Percentiles rank a stretch among this genome's conserved stretches.
Conservation (phyloP, 2,113 vertebrate genomes). For the Sylvicapra grimmia region DNA sequence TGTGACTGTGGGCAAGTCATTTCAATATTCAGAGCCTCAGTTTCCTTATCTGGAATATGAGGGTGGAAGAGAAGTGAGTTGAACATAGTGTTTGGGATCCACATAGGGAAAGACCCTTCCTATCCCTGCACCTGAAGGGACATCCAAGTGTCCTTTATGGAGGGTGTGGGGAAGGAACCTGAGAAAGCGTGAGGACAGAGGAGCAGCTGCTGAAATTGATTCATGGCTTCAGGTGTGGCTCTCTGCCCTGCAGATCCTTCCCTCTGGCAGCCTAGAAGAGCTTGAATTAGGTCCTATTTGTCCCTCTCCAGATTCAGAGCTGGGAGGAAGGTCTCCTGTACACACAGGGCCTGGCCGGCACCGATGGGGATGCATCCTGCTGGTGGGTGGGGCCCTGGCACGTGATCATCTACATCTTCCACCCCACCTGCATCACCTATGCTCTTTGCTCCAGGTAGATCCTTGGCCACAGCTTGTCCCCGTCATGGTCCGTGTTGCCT, state of each 20-base stretch:
- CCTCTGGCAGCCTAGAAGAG: neutral
- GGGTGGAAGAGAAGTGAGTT: neutral
- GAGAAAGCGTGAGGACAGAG: neutral
- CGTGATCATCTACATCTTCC: slow-evolving; percentile 82
- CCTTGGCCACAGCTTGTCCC: neutral
- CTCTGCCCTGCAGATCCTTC: neutral
- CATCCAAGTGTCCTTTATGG: neutral
- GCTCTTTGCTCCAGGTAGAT: slow-evolving; percentile 74
- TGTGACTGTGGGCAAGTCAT: neutral
- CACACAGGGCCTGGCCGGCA: neutral
- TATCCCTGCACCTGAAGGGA: neutral
- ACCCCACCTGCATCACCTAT: slow-evolving; percentile 83
- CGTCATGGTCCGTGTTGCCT: neutral
- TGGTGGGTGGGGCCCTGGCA: slow-evolving; percentile 55
- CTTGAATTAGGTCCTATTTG: neutral
- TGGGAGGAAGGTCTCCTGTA: slow-evolving; percentile 42
- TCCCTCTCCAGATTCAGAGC: slow-evolving; percentile 26
- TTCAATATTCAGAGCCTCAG: neutral
- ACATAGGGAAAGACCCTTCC: neutral
- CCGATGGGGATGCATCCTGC: neutral
- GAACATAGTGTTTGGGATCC: neutral
- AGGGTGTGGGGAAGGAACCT: neutral
- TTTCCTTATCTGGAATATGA: neutral
- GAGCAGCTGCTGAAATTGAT: neutral
- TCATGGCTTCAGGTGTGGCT: neutral